Conservation (phyloP, 1,140 invertebrate species). For the Nymphalis io region DNA sequence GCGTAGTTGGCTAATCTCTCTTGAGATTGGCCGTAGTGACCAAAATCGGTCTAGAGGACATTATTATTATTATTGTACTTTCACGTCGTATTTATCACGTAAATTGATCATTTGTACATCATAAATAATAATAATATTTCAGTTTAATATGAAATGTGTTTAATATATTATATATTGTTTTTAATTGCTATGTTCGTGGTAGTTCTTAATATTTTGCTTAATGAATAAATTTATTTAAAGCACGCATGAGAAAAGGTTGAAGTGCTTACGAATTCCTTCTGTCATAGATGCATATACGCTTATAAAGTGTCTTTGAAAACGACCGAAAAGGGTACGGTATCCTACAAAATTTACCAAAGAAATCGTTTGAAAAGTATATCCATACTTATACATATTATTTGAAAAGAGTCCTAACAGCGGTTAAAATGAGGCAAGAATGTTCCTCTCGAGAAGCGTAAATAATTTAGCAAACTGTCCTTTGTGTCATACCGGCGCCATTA, state of each 20-base stretch:
- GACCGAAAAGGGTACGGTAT: conserved; percentile 1
- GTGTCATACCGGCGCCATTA: conserved; percentile 51
- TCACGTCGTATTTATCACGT: no score
- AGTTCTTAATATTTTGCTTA: neutral
- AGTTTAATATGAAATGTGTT: no score
- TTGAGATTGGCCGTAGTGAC: no score
- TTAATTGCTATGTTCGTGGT: no score
- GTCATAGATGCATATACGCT: neutral
- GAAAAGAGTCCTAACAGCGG: conserved; percentile 33
- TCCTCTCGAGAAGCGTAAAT: conserved; percentile 51
- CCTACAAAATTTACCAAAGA: conserved; percentile 9
- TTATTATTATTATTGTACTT: no score
- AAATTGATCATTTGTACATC: no score
- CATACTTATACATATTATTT: conserved; percentile 25
- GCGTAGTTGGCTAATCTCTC: no score
- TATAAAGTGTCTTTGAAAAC: neutral
- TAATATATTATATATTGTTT: no score
- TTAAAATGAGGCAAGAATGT: conserved; percentile 38
- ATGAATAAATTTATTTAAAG: neutral
- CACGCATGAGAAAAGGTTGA: neutral
- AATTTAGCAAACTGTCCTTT: conserved; percentile 57
- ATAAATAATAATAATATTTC: no score
- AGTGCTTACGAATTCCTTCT: neutral
- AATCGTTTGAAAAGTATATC: conserved; percentile 16
- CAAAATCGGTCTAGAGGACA: no score